Percentiles rank a stretch among this genome's conserved stretches.
These are phyloP conservation scores for Pelosia muscerda DNA, from an alignment of 2,888 invertebrate genomes.

Conservation along the genomic window DNA sequence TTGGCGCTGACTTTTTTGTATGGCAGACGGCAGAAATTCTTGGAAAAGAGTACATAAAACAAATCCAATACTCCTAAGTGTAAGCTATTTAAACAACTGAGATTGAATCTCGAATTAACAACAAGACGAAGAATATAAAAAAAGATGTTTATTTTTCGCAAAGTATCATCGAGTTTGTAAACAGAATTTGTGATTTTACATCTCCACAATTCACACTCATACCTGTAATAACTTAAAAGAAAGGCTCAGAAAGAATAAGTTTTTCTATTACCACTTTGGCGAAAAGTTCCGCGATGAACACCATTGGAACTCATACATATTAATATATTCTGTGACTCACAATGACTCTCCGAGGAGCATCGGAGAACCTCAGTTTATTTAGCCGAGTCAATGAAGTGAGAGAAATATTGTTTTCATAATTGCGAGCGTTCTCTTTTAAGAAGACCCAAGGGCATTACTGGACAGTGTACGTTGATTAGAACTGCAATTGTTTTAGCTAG, in stretches of 20 bases:
- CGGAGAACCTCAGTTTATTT: slow-evolving; percentile 60
- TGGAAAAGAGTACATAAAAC: not conserved
- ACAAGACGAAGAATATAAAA: not conserved
- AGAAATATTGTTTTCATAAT: slow-evolving; percentile 53
- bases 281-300: slow-evolving; percentile 58
- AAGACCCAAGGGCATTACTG: slow-evolving; percentile 38
- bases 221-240: slow-evolving; percentile 48
- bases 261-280: slow-evolving; percentile 54
- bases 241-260: slow-evolving; percentile 53
- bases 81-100: not conserved
- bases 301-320: slow-evolving; percentile 70
- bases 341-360: slow-evolving; percentile 63
- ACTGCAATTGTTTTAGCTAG: slow-evolving; percentile 12
- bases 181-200: slow-evolving; percentile 19
- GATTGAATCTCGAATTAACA: not conserved
- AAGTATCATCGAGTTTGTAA: not conserved
- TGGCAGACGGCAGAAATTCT: too few relatives aligned
- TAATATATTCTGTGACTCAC: slow-evolving; percentile 66
- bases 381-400: slow-evolving; percentile 46
- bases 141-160: not conserved
- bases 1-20: too few relatives aligned
- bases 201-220: slow-evolving; percentile 32
- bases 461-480: slow-evolving; percentile 41
- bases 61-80: not conserved
- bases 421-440: slow-evolving; percentile 48